These are phyloP conservation scores for Lutjanus erythropterus DNA, from an alignment of 2,113 vertebrate genomes.

Conservation along the genomic window DNA sequence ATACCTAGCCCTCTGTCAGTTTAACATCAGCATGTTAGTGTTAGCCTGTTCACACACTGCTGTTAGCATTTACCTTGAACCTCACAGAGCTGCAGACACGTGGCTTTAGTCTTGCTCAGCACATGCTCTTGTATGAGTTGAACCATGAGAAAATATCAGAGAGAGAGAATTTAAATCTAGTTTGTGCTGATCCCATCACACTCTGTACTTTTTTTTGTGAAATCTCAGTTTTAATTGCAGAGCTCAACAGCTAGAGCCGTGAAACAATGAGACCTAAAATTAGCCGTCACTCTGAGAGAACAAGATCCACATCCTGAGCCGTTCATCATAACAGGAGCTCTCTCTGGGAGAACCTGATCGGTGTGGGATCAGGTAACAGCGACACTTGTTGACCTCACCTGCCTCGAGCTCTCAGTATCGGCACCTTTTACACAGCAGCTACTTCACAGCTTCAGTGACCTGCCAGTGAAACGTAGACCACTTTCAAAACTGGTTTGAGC, in stretches of 20 bases:
- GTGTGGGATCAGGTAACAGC: slow-evolving; percentile 61
- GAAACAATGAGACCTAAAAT: slow-evolving; percentile 33
- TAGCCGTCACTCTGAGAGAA: slow-evolving; percentile 30
- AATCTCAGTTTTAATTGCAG: slow-evolving; percentile 39
- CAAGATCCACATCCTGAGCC: slow-evolving; percentile 38
- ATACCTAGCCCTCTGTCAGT: too few relatives aligned
- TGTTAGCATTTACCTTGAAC: too few relatives aligned
- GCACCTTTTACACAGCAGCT: slow-evolving; percentile 58
- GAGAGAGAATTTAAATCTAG: not conserved
- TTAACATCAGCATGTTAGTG: not conserved
- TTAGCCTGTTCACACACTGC: too few relatives aligned
- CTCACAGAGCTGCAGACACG: not conserved
- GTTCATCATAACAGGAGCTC: slow-evolving; percentile 56
- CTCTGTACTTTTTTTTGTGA: slow-evolving; percentile 2
- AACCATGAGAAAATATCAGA: not conserved
- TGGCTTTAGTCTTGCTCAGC: not conserved
- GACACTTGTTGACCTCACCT: slow-evolving; percentile 61
- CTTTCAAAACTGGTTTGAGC: slow-evolving; percentile 77
- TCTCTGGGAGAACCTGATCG: slow-evolving; percentile 66
- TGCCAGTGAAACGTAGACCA: slow-evolving; percentile 48
- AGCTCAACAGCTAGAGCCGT: not conserved
- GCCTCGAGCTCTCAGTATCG: slow-evolving; percentile 51
- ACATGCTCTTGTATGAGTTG: not conserved
- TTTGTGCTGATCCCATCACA: not conserved
- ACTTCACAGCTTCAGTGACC: slow-evolving; percentile 64